Conservation (phyloP, 92 coral and sea anemone genomes). For the Epizoanthus scotinus region DNA sequence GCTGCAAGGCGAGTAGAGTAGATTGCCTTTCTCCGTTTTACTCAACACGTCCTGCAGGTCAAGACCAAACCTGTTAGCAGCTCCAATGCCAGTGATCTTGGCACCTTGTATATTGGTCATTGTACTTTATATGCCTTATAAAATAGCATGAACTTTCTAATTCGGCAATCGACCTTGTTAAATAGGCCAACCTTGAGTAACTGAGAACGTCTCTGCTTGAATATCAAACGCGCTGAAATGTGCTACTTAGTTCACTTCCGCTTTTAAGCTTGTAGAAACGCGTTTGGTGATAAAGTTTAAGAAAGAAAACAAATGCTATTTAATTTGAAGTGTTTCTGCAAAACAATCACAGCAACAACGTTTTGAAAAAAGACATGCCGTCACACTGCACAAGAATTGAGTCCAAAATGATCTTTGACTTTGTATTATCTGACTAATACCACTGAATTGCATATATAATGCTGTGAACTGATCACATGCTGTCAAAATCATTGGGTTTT, state of each 20-base stretch:
- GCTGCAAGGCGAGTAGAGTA: constrained; percentile 30
- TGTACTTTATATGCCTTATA: background rate
- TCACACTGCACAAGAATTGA: background rate
- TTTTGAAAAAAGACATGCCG: too few relatives aligned
- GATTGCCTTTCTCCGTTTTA: constrained; percentile 25
- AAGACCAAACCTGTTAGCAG: constrained; percentile 32
- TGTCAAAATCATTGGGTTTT: too few relatives aligned
- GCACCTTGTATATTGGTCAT: constrained; percentile 18
- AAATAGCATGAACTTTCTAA: background rate
- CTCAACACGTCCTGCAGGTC: constrained; percentile 28
- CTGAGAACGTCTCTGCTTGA: too few relatives aligned
- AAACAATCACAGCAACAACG: too few relatives aligned
- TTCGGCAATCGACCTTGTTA: background rate
- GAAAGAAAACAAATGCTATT: background rate
- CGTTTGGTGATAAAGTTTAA: background rate
- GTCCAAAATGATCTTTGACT: background rate
- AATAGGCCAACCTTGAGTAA: too few relatives aligned
- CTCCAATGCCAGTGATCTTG: constrained; percentile 17
- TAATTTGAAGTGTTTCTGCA: background rate
- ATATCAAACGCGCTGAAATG: background rate
- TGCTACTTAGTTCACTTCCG: constrained; percentile 1
- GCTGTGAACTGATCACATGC: too few relatives aligned
- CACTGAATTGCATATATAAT: too few relatives aligned
- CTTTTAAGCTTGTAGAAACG: constrained; percentile 6
- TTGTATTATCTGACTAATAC: background rate